These are phyloP conservation scores for Xenopus borealis DNA, from an alignment of 2,113 vertebrate genomes.

Conservation along the genomic window DNA sequence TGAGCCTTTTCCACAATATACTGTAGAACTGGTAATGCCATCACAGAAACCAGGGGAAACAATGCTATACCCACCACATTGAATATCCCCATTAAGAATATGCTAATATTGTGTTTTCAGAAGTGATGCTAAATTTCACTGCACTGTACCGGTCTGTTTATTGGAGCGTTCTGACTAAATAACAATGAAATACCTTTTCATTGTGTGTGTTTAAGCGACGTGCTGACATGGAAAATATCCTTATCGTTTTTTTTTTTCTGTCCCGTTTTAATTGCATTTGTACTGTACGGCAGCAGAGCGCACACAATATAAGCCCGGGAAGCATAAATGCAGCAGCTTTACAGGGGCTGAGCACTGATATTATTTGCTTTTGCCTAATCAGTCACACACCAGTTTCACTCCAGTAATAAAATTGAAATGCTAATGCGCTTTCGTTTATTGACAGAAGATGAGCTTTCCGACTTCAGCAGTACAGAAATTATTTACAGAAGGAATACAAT, in stretches of 20 bases:
- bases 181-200: not conserved
- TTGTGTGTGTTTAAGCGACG: conserved; percentile 2
- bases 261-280: conserved; percentile 19
- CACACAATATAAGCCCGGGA: conserved; percentile 8
- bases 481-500: conserved; percentile 28
- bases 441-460: conserved; percentile 28
- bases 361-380: conserved; percentile 32
- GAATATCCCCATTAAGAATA: not conserved
- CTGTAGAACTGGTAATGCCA: too few species aligned
- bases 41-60: too few species aligned
- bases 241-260: not conserved
- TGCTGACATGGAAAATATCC: conserved; percentile 10
- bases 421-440: conserved; percentile 39
- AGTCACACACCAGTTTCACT: conserved; percentile 38
- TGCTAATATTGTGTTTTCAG: not conserved
- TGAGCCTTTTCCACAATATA: too few species aligned
- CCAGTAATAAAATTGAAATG: conserved; percentile 35
- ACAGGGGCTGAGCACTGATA: conserved; percentile 20
- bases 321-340: conserved; percentile 3
- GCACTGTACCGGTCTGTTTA: not conserved
- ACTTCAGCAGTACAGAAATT: conserved; percentile 19
- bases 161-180: not conserved
- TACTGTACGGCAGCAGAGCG: not conserved
- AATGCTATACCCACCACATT: too few species aligned
- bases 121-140: not conserved